Base-by-base conservation (phyloP, 2,113 vertebrate genomes). In the Syngnathus scovelli region DNA sequence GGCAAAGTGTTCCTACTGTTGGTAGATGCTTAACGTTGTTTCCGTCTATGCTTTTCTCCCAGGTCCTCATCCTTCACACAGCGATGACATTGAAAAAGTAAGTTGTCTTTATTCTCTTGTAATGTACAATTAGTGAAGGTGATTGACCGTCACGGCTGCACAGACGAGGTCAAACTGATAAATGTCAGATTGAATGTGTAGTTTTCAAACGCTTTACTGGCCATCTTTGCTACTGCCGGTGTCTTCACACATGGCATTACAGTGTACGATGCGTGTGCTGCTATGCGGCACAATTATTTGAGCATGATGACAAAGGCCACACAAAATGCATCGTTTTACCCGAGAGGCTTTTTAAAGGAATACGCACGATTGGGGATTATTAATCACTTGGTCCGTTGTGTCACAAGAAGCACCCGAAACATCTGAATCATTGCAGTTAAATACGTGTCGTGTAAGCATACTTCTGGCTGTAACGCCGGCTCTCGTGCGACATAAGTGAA, bases 41-140 rank as follows among this genome's bases (percentile, higher is more conserved):
- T 70, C 43, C 23, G 41, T 79, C 66, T 85, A 56, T 82, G 75
- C 11, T 83, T 73, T 76, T 67, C 79, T 80, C 76, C 78, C 85
- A 92, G 91, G 86, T 87, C 82, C 90, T 13, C 81, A 89, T 85
- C 89, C 89, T 48, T 85, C 90, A 56, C 83, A 89, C 78, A 79
- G 85, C 68, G 86, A 83, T 71, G 91, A 92, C 67, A 89, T 87
- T 79, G 91, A 92, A 76, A 91, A 91, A 87, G 91, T 92, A 82
- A 89, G 89, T 89, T 76, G 54, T 55, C 23, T 38, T 33, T 63
- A 56, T 74, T 64, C 74, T 82, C 69, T 61, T 48, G 59, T 52
- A 63, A 38, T 72, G 41, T 75, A 44, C 48, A 49, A 72, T 66
- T 39, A 70, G 38, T 63, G 7, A 55, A 64, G 54, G 38, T 67